Percentiles rank a stretch among this genome's conserved stretches.
phyloP scores from a whole-genome alignment of 2,797 vertebrate genomes.

The Discoglossus pictus region DNA sequence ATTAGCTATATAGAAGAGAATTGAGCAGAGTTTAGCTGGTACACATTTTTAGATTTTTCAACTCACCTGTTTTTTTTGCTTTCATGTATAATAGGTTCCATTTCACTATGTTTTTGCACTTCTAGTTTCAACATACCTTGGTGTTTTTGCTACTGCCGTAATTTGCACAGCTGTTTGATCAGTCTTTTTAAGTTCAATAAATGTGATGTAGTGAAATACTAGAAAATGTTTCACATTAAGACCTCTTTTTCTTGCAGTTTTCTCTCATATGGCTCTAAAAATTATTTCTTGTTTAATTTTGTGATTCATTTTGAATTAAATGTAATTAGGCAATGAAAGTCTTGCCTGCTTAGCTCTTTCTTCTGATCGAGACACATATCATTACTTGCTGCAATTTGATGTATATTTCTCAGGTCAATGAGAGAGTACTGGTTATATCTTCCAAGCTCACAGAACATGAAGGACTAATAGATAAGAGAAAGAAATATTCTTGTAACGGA shows the following conservation, averaged over 20 bases:
- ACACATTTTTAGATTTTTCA: no score
- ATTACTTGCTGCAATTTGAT: conserved; percentile 11
- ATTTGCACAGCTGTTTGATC: no score
- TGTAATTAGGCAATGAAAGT: conserved; percentile 3
- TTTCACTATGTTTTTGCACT: no score
- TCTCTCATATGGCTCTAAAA: background rate
- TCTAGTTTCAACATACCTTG: no score
- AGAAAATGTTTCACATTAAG: background rate
- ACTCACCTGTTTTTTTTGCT: no score
- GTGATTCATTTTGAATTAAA: conserved; percentile 5
- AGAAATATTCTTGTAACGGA: conserved; percentile 7
- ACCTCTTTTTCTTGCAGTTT: background rate
- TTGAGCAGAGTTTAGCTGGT: no score
- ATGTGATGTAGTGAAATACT: no score
- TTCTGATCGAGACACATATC: conserved; percentile 9
- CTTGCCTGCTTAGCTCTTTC: background rate
- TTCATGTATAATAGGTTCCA: no score
- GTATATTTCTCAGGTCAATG: conserved; percentile 1
- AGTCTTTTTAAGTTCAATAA: no score
- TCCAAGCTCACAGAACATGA: background rate
- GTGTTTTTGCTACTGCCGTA: no score
- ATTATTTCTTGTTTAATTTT: background rate
- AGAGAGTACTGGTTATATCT: background rate
- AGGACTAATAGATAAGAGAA: background rate
- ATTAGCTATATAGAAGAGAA: no score